Percentiles rank a stretch among this genome's conserved stretches.
Evolutionary conservation across 2,113 vertebrate species (phyloP).

Genomic region (Protomyctophum bolini): DNA sequence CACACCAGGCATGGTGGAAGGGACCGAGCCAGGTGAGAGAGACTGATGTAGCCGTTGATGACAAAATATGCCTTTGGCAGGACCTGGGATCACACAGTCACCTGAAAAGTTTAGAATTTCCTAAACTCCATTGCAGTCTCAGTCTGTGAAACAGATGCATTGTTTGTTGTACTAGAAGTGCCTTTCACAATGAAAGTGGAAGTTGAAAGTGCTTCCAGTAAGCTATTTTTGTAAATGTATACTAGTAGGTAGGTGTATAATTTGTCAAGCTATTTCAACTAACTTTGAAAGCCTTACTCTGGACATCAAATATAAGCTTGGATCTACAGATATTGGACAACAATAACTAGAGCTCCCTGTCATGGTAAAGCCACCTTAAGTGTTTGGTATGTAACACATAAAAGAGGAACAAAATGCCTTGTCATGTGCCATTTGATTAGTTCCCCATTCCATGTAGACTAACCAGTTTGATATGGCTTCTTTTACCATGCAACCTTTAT

Average conservation of each 20-base stretch:
- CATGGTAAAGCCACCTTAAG: not conserved
- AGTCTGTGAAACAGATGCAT: not conserved
- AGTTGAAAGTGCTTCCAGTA: not conserved
- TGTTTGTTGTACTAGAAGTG: not conserved
- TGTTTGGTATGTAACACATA: constrained; percentile 2
- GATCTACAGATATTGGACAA: not conserved
- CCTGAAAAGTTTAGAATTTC: no score
- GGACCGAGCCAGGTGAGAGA: constrained; percentile 90
- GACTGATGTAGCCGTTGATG: not conserved
- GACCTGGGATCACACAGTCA: no score
- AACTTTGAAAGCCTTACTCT: no score
- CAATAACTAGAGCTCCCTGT: no score
- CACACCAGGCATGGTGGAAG: constrained; percentile 89
- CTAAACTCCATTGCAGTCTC: not conserved
- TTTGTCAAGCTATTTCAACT: no score
- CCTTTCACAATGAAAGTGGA: not conserved
- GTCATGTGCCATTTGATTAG: not conserved
- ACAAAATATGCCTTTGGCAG: no score
- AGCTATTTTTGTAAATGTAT: not conserved
- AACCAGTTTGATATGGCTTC: not conserved
- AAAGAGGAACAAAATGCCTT: not conserved
- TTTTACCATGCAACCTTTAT: not conserved
- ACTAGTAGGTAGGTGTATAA: no score
- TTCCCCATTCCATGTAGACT: constrained; percentile 1
- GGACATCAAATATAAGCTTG: not conserved